phyloP scores from a whole-genome alignment of 2,888 invertebrate species.

The Agonopterix subpropinquella region DNA sequence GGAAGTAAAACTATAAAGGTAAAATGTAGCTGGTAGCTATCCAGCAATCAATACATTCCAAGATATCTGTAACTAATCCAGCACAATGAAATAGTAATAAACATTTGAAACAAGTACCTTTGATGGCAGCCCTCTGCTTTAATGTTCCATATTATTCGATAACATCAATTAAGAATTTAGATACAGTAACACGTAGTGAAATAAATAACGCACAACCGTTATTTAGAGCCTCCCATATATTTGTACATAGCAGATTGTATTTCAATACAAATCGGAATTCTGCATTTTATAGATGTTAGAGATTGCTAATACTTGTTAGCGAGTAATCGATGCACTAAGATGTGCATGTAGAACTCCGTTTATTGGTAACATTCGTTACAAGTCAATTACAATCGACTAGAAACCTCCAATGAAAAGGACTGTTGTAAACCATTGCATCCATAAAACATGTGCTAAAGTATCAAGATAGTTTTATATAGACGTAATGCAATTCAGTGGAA shows the following conservation, averaged over 20 bases:
- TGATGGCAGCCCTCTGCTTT: conserved; percentile 8
- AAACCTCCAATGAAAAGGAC: not conserved
- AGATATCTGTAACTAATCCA: conserved; percentile 5
- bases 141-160: conserved; percentile 20
- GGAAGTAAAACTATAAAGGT: conserved; percentile 1
- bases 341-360: not conserved
- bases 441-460: too few species aligned
- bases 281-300: conserved; percentile 19
- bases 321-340: conserved; percentile 6
- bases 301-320: conserved; percentile 8
- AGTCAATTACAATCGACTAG: conserved; percentile 4
- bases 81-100: conserved; percentile 10
- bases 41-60: not conserved
- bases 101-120: conserved; percentile 10
- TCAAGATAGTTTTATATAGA: too few species aligned
- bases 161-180: conserved; percentile 31
- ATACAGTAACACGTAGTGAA: conserved; percentile 24
- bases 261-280: conserved; percentile 39
- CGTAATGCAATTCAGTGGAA: too few species aligned
- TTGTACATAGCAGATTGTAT: conserved; percentile 36
- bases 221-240: conserved; percentile 39
- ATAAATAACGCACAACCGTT: conserved; percentile 40
- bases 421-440: not conserved
- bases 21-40: not conserved
- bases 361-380: conserved; percentile 6